Evolutionary conservation across 2,797 vertebrate species (phyloP), one percentile per base, ranked within the genome.

Genomic region (Eupleurogrammus muticus): DNA sequence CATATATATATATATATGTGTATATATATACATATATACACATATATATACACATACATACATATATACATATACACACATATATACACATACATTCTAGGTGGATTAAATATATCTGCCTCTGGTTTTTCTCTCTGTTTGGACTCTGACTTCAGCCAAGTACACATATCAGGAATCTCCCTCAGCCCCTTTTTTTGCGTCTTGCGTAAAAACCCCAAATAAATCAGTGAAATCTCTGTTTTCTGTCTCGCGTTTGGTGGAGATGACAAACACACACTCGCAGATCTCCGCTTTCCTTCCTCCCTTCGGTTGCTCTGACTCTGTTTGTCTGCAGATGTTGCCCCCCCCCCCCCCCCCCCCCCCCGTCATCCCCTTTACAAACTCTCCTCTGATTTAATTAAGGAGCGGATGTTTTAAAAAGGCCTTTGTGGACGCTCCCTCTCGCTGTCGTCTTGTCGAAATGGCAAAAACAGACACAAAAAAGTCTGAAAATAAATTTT

Each of bases 391-490:
- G 71, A 23, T 65, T 60, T 50, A 54, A 62, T 44, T 19, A 48
- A 28, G 57, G 16, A 76, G 72, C 57, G 34, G 81, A 73, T 81
- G 75, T 82, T 52, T 81, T 64, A 55, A 67, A 51, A 74, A 68
- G 23, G 3, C 23, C 19, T 73, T 12, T 46, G 47, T 62, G 54
- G 42, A 61, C 9, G 17, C 60, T 16, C 23, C 44, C 34, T 47
- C 13, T 23, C 13, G 5, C 52, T 54, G 10, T 49, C 49, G 36
- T 47, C 28, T 28, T 63, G 32, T 7, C 66, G 70, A 34, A 81
- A 20, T 36, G 9, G 9, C 59, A 47, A 35, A 20, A 54, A 52
- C 46, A 34, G 9, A 66, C 4, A 21, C 38, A 16, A 14, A 42
- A 42, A 36, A 36, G n/a, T 23, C 19, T 16, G 1, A 12, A 47